These are phyloP conservation scores for Sebastes variabilis DNA, from an alignment of 2,797 vertebrate genomes.

Conservation along the genomic window DNA sequence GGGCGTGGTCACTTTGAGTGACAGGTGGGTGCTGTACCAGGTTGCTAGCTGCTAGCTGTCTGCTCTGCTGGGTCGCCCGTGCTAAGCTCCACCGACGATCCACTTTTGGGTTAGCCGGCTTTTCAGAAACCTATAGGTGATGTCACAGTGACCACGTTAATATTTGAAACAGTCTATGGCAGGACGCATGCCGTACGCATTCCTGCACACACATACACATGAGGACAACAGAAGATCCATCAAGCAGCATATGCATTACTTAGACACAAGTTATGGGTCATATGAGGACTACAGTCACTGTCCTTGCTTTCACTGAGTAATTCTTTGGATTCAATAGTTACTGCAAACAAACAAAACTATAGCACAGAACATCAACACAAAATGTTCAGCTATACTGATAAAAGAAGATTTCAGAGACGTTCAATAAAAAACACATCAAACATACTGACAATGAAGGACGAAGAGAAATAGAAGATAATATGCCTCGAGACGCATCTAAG, in stretches of 20 bases:
- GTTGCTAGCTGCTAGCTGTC: no score
- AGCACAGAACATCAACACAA: slow-evolving; percentile 2
- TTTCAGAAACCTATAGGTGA: no score
- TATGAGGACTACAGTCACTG: background rate
- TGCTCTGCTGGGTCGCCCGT: no score
- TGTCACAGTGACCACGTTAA: no score
- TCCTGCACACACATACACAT: background rate
- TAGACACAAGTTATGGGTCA: background rate
- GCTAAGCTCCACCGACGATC: no score
- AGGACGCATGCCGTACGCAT: background rate
- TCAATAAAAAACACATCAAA: slow-evolving; percentile 45
- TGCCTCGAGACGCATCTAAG: background rate
- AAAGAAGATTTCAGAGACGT: slow-evolving; percentile 18
- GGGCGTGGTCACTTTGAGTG: no score
- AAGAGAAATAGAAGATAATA: slow-evolving; percentile 27
- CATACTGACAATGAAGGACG: slow-evolving; percentile 24
- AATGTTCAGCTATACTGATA: slow-evolving; percentile 20
- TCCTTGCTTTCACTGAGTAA: slow-evolving; percentile 3
- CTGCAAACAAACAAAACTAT: slow-evolving; percentile 7
- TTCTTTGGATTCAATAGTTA: background rate
- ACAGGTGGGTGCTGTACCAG: no score
- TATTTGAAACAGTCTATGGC: no score
- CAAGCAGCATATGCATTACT: background rate
- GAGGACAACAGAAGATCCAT: background rate
- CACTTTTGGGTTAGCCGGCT: no score